Conservation (phyloP, 2,797 vertebrate genomes). For the Gadopsis marmoratus region DNA sequence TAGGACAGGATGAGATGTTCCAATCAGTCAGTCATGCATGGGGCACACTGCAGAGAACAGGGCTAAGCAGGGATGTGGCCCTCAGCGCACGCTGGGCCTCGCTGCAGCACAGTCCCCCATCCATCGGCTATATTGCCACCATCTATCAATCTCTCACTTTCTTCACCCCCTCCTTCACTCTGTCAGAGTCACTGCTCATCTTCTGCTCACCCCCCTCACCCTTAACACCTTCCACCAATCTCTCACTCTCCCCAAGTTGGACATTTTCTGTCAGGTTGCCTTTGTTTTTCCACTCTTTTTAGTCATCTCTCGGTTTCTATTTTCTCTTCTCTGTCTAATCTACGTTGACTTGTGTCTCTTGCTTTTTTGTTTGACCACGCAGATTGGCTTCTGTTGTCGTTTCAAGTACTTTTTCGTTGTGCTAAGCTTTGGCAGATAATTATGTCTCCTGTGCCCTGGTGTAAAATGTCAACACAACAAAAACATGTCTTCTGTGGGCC, state of each 20-base stretch:
- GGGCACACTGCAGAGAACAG: slow-evolving; percentile 35
- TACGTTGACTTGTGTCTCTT: slow-evolving; percentile 22
- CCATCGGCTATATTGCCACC: slow-evolving; percentile 64
- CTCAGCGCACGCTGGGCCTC: slow-evolving; percentile 40
- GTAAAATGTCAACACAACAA: slow-evolving; percentile 49
- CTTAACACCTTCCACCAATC: slow-evolving; percentile 21
- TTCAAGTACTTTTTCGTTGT: slow-evolving; percentile 16
- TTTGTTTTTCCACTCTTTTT: slow-evolving; percentile 5
- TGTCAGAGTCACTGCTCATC: slow-evolving; percentile 68
- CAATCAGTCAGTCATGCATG: slow-evolving; percentile 32
- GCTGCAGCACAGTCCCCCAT: slow-evolving; percentile 50
- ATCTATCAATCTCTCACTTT: slow-evolving; percentile 70
- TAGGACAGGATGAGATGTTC: neutral
- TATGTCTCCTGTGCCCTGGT: slow-evolving; percentile 38
- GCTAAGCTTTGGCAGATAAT: slow-evolving; percentile 47
- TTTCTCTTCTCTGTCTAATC: slow-evolving; percentile 17
- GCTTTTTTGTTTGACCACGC: slow-evolving; percentile 11
- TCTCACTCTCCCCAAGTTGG: slow-evolving; percentile 14
- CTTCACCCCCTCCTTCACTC: slow-evolving; percentile 43
- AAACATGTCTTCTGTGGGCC: slow-evolving; percentile 21
- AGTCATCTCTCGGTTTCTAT: slow-evolving; percentile 4
- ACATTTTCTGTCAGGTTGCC: slow-evolving; percentile 35
- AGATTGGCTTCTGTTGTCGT: slow-evolving; percentile 18
- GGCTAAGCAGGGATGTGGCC: slow-evolving; percentile 29
- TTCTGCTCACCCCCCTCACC: slow-evolving; percentile 37